A percentile compares a stretch with the other conserved stretches of the same genome.
These are phyloP conservation scores for Hypercompe scribonia DNA, from an alignment of 2,888 invertebrate species.

Conservation along the genomic window DNA sequence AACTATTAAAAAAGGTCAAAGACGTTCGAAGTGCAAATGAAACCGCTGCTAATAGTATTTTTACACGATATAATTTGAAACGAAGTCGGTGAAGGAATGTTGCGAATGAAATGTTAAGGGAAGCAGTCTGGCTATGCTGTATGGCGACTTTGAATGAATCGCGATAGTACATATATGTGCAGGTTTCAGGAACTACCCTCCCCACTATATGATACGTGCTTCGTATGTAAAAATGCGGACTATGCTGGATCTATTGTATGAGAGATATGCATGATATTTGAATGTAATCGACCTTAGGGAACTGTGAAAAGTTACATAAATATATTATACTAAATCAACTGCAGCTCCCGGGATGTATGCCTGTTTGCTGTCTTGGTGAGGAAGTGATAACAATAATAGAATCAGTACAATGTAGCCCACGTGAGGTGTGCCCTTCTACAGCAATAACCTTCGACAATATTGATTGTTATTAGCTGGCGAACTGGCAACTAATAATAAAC, in stretches of 20 bases:
- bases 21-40: background rate
- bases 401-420: slow-evolving; percentile 10
- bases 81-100: background rate
- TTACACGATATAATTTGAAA: background rate
- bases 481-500: slow-evolving; percentile 18
- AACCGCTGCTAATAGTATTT: background rate
- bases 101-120: background rate
- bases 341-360: background rate
- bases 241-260: background rate
- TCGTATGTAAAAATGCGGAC: background rate
- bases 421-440: slow-evolving; percentile 14
- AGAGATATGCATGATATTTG: background rate
- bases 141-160: background rate
- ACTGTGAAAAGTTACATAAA: background rate
- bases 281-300: background rate
- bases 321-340: background rate
- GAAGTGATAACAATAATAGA: slow-evolving; percentile 2
- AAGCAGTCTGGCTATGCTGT: background rate
- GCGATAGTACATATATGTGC: background rate
- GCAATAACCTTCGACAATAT: slow-evolving; percentile 19
- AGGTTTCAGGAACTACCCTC: slow-evolving; percentile 1
- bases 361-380: background rate
- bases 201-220: background rate
- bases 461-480: slow-evolving; percentile 21
- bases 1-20: background rate